Evolutionary conservation across 2,113 vertebrate genomes (phyloP).

Genomic region (Grantiella picta): DNA sequence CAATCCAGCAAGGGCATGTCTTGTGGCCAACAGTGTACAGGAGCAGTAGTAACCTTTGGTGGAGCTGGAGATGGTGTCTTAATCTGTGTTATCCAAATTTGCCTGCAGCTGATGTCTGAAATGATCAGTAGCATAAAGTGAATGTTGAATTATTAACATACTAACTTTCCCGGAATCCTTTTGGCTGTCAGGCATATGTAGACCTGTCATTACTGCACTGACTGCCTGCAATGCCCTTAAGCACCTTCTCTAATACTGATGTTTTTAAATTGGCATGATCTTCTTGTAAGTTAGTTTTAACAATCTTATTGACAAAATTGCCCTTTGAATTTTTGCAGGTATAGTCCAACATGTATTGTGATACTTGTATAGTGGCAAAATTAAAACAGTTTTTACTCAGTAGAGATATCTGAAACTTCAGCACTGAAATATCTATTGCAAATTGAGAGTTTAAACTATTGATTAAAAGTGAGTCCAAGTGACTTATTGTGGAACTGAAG

Average conservation of each 20-base stretch:
- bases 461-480: not conserved
- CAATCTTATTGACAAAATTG: not conserved
- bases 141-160: conserved; percentile 42
- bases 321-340: conserved; percentile 33
- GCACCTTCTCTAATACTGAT: not conserved
- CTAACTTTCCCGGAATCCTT: not conserved
- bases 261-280: not conserved
- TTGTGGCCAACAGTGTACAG: not conserved
- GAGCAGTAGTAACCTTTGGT: not conserved
- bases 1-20: not conserved
- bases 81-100: not conserved
- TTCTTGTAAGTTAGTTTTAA: conserved; percentile 12
- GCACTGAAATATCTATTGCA: not conserved
- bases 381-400: not conserved
- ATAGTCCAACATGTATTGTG: not conserved
- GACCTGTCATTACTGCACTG: not conserved
- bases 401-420: not conserved
- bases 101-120: conserved; percentile 2
- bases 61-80: not conserved
- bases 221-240: not conserved
- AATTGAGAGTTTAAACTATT: not conserved
- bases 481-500: not conserved
- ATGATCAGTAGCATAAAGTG: not conserved
- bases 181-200: not conserved
- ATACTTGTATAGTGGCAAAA: not conserved